Base-by-base conservation (phyloP, 2,113 vertebrate species). In the Catharus fuscescens region DNA sequence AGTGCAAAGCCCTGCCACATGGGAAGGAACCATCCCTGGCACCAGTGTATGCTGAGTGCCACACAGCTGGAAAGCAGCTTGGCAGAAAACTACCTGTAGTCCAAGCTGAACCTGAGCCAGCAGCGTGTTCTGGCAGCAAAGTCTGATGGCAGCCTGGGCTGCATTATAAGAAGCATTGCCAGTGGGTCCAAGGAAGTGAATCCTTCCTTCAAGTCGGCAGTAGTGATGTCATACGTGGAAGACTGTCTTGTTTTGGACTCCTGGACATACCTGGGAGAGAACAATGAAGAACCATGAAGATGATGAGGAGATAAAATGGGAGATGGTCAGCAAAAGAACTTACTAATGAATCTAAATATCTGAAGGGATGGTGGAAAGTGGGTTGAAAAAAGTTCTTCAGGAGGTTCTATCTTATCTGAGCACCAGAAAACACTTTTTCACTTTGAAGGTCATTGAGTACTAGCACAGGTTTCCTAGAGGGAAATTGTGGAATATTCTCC, bases 141-240 rank as follows among this genome's bases (percentile, higher is more conserved):
- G 1, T 7, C 24, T 45, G 47, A 42, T 1, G 1, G 3, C 31
- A 12, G 14, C 1, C 5, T 25, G 10, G 11, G 7, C 17, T 64
- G 19, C 6, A 1, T 80, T 62, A 59, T 23, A 44, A 20, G 31
- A 32, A 59, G 3, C 45, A 66, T 14, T 59, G 5, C 4, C 29
- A 47, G 18, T 5, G 45, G 10, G 9, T 40, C 5, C 4, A n/a
- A 28, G 24, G 18, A 66, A 8, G 7, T 29, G 61, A 60, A 74
- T 74, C 24, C 11, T 21, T 53, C 14, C 17, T 6, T 83, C 29
- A 54, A 0, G 10, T 67, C 23, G 34, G 11, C 9, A 23, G 21
- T 42, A 18, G 12, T 38, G 31, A 53, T 12, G 5, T 14, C 14
- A 34, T 5, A 57, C 6, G 18, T 70, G 36, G 31, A 56, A 18